These are phyloP conservation scores for Clarias fuscus DNA, from an alignment of 2,797 vertebrate genomes.

Conservation along the genomic window DNA sequence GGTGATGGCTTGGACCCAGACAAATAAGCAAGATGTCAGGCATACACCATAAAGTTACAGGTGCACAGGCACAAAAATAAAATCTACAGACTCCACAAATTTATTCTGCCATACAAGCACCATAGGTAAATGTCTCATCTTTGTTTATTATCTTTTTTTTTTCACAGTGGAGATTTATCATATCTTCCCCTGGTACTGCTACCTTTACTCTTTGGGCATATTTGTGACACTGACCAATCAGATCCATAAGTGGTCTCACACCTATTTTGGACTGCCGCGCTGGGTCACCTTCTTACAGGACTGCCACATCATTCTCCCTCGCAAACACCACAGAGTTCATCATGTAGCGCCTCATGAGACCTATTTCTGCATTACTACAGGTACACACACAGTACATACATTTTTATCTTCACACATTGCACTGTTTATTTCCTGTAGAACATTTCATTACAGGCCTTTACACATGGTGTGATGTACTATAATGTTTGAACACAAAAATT, in stretches of 20 bases:
- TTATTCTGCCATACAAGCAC: conserved; percentile 12
- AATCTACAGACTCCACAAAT: neutral
- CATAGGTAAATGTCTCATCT: neutral
- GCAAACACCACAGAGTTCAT: conserved; percentile 96
- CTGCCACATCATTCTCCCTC: conserved; percentile 91
- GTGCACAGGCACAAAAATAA: conserved; percentile 5
- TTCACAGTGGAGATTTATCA: conserved; percentile 80
- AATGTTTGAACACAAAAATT: neutral
- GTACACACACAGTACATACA: conserved; percentile 62
- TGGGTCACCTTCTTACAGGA: conserved; percentile 92
- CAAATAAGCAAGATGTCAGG: conserved; percentile 8
- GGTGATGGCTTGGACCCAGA: neutral
- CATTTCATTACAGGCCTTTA: neutral
- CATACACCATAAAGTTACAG: neutral
- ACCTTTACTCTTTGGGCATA: conserved; percentile 87
- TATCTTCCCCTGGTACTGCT: conserved; percentile 89
- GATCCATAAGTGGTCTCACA: conserved; percentile 99
- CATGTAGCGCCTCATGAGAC: conserved; percentile 97
- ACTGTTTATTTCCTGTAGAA: neutral
- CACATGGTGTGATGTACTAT: neutral
- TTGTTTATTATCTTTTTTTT: neutral
- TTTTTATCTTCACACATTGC: neutral
- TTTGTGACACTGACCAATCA: conserved; percentile 98
- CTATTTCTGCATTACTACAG: conserved; percentile 99
- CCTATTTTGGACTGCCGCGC: conserved; percentile 89